A percentile compares a stretch with the other conserved stretches of the same genome.
Conservation (phyloP, 2,797 vertebrate genomes). For the Crenuchus spilurus region DNA sequence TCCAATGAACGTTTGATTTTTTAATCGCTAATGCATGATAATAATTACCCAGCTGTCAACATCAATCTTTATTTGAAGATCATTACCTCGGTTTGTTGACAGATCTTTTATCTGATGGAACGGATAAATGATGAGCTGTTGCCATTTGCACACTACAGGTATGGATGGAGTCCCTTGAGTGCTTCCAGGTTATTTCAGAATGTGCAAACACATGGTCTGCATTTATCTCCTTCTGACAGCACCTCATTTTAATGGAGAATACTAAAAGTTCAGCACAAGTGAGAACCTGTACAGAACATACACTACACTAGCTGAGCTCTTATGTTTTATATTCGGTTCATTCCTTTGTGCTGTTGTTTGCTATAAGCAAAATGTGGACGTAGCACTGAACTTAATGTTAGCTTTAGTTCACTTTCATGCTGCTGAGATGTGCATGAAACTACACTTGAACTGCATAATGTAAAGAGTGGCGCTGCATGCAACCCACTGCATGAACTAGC, state of each 20-base stretch:
- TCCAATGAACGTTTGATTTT: not conserved
- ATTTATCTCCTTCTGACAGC: constrained; percentile 31
- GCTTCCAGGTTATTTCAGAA: constrained; percentile 5
- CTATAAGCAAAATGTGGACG: not conserved
- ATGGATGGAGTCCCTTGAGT: constrained; percentile 6
- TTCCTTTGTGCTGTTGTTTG: not conserved
- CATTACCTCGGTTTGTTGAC: constrained; percentile 11
- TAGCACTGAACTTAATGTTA: not conserved
- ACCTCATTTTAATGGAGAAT: constrained; percentile 25
- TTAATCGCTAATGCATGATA: not conserved
- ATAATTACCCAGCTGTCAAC: constrained; percentile 11
- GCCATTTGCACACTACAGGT: constrained; percentile 3
- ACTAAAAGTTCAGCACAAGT: not conserved
- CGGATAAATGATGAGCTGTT: not conserved
- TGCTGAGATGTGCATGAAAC: too few species aligned
- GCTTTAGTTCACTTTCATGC: too few species aligned
- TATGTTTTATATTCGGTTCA: not conserved
- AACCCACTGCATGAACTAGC: too few species aligned
- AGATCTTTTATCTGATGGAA: constrained; percentile 14
- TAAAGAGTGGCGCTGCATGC: too few species aligned
- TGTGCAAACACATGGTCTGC: constrained; percentile 34
- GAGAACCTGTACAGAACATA: not conserved
- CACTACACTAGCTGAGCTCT: not conserved
- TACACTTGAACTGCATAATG: too few species aligned
- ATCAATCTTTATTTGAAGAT: not conserved